These are phyloP conservation scores for Stegophylla sp. DNA, from an alignment of 2,888 invertebrate species.

Conservation along the genomic window DNA sequence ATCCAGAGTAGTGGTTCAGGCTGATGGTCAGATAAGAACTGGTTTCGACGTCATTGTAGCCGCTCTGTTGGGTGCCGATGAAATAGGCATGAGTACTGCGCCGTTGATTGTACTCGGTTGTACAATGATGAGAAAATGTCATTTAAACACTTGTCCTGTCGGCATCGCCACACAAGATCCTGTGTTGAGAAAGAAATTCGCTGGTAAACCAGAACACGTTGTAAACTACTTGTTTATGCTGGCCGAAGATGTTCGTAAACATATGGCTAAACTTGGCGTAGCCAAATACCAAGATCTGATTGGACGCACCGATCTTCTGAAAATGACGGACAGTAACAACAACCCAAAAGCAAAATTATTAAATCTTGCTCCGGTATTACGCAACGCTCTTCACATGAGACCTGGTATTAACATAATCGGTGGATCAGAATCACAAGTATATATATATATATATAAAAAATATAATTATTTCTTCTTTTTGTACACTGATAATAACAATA, in stretches of 20 bases:
- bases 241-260: conserved; percentile 92
- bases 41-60: conserved; percentile 97
- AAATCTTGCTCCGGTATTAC: conserved; percentile 83
- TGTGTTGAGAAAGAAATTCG: conserved; percentile 90
- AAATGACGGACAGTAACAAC: conserved; percentile 73
- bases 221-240: conserved; percentile 97
- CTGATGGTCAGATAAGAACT: conserved; percentile 93
- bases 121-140: conserved; percentile 99
- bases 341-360: conserved; percentile 84
- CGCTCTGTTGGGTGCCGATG: conserved; percentile 95
- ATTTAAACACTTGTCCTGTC: conserved; percentile 98
- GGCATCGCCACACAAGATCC: conserved; percentile 99
- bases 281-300: conserved; percentile 87
- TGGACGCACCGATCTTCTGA: conserved; percentile 87
- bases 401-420: conserved; percentile 90
- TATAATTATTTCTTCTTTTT: conserved; percentile 1
- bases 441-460: not conserved
- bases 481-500: conserved; percentile 6
- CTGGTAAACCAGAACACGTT: conserved; percentile 96
- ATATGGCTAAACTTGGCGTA: conserved; percentile 92
- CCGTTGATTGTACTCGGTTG: conserved; percentile 97
- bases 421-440: conserved; percentile 80
- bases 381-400: conserved; percentile 86
- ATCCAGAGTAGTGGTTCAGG: conserved; percentile 92
- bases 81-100: conserved; percentile 98